Percentiles rank a stretch among this genome's conserved stretches.
Conservation (phyloP, 2,797 vertebrate genomes). For the Epinephelus malabaricus region DNA sequence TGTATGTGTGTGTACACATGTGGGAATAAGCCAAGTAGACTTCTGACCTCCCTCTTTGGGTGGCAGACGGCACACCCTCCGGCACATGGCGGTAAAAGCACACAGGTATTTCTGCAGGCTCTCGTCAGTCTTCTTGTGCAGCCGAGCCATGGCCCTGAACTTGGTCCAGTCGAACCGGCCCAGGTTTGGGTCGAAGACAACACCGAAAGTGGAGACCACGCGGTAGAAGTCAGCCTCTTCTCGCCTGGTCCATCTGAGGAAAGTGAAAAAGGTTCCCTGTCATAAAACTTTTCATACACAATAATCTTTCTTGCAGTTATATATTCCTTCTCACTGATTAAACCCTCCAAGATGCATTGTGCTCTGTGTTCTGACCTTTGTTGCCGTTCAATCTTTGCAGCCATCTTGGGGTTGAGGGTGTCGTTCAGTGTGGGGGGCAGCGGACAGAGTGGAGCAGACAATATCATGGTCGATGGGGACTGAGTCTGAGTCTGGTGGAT, state of each 20-base stretch:
- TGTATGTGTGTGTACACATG: not conserved
- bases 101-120: conserved; percentile 98
- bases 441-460: conserved; percentile 86
- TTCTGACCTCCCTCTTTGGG: conserved; percentile 93
- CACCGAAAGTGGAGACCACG: conserved; percentile 98
- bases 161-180: conserved; percentile 98
- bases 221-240: conserved; percentile 99
- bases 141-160: conserved; percentile 97
- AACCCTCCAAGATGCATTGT: not conserved
- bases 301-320: too few species aligned
- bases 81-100: conserved; percentile 97
- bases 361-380: conserved; percentile 90
- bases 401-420: conserved; percentile 96
- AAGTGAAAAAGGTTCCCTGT: not conserved
- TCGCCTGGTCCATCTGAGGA: conserved; percentile 94
- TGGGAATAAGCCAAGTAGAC: not conserved
- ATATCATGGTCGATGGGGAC: conserved; percentile 84
- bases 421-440: conserved; percentile 90
- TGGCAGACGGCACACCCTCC: conserved; percentile 95
- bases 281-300: not conserved
- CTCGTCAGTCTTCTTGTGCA: conserved; percentile 98
- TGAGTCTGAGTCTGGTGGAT: conserved; percentile 89
- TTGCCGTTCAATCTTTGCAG: conserved; percentile 97
- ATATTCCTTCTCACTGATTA: not conserved
- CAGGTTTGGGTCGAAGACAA: conserved; percentile 96